Evolutionary conservation across 92 coral and sea anemone genomes (phyloP), one percentile per base, ranked within the genome.

Genomic region (Nematostella vectensis): DNA sequence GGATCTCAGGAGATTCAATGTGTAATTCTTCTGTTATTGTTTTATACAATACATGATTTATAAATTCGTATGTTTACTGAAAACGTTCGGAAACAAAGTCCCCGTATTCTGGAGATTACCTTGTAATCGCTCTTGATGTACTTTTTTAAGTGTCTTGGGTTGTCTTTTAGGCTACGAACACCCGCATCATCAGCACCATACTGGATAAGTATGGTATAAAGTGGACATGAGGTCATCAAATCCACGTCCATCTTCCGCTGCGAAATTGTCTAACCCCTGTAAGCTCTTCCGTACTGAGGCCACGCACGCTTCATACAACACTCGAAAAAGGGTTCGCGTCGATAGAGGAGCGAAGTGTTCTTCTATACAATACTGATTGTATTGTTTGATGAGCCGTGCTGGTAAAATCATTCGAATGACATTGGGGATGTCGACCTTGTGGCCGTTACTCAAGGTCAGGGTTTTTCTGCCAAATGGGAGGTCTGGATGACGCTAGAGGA

Each of bases 391-490:
- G 26, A 66, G 57, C 22, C 55, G 69, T 4, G 81, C 58, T 31
- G 81, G 75, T 27, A 59, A 36, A 33, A 75, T 2, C 28, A 66
- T 59, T 16, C 81, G 50, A 40, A 75, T 51, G 18, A 75, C 75
- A 48, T 59, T 57, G 36, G 81, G 81, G 29, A 67, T 68, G 47
- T 75, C 57, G 27, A 75, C 29, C 47, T 59, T 47, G 21, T 11
- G 20, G 15, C 57, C 68, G 18, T 31, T 36, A 3, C 55, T 48
- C 43, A 75, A 49, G 30, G 26, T 51, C 25, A 67, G 53, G 4
- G 75, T 75, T 40, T 43, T 58, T 11, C 63, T 27, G 53, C 81
- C 76, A 45, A 75, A 75, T 6, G 75, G 81, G 24, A 75, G 64
- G 29, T 75, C 75, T 75, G 81, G 17, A 67, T 31, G 1, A 68